Evolutionary conservation across 2,797 vertebrate species (phyloP).

Genomic region (Tauraco hartlaubi): DNA sequence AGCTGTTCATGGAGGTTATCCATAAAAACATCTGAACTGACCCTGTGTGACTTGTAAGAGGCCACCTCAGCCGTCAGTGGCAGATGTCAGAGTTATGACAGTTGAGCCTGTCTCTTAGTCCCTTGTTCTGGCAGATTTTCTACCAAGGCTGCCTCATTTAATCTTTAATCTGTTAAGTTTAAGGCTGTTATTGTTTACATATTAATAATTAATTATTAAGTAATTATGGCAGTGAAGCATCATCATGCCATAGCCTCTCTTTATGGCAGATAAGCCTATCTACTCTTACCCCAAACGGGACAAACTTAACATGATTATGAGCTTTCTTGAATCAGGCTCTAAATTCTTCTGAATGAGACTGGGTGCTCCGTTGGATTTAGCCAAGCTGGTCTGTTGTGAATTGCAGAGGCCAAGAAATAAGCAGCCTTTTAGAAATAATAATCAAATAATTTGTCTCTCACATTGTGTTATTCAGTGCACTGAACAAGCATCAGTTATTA

Average conservation of each 20-base stretch:
- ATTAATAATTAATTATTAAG: neutral
- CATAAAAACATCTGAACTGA: neutral
- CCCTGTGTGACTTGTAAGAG: neutral
- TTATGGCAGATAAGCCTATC: neutral
- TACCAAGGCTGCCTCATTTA: neutral
- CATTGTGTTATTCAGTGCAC: neutral
- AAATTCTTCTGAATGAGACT: neutral
- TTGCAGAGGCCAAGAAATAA: neutral
- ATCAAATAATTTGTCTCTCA: neutral
- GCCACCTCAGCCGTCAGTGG: neutral
- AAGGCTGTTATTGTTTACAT: neutral
- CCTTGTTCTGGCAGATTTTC: neutral
- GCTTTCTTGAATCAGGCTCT: neutral
- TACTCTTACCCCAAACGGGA: neutral
- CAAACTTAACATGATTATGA: neutral
- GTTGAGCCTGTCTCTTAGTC: neutral
- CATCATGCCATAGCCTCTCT: neutral
- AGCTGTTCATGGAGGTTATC: neutral
- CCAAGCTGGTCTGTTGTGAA: neutral
- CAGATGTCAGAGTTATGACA: neutral
- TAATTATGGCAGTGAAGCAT: neutral
- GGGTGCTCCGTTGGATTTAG: neutral
- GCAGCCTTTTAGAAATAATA: neutral
- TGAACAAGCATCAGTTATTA: neutral
- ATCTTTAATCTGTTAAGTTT: neutral